Evolutionary conservation across 2,797 vertebrate genomes (phyloP).

Genomic region (Lerista edwardsae): DNA sequence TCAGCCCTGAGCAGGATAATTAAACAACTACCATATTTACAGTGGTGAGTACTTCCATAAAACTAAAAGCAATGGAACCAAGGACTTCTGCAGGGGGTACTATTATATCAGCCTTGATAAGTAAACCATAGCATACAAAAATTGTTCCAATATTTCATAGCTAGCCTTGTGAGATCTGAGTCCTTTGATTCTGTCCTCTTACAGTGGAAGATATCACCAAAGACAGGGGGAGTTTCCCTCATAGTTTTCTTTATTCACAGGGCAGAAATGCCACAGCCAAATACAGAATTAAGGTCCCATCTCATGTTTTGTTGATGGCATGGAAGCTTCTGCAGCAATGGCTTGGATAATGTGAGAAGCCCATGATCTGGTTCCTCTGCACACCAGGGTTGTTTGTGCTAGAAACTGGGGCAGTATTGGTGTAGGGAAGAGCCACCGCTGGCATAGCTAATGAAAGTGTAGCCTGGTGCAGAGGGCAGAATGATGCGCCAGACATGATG

Average conservation of each 20-base stretch:
- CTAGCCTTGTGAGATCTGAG: conserved; percentile 7
- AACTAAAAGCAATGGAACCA: conserved; percentile 8
- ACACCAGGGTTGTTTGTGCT: background rate
- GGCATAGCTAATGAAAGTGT: no score
- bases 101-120: background rate
- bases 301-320: background rate
- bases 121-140: background rate
- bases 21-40: conserved; percentile 25
- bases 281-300: background rate
- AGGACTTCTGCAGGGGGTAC: background rate
- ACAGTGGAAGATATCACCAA: conserved; percentile 11
- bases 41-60: conserved; percentile 4
- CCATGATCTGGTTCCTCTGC: background rate
- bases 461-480: no score
- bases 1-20: background rate
- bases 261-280: background rate
- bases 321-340: background rate
- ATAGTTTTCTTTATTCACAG: conserved; percentile 38
- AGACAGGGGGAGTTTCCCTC: conserved; percentile 34
- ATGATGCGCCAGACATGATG: no score
- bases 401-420: background rate
- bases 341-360: background rate
- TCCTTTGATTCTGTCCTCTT: conserved; percentile 18
- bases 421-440: background rate
- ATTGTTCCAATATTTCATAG: background rate